phyloP scores from a whole-genome alignment of 1,140 invertebrate genomes.

The Elysia chlorotica region DNA sequence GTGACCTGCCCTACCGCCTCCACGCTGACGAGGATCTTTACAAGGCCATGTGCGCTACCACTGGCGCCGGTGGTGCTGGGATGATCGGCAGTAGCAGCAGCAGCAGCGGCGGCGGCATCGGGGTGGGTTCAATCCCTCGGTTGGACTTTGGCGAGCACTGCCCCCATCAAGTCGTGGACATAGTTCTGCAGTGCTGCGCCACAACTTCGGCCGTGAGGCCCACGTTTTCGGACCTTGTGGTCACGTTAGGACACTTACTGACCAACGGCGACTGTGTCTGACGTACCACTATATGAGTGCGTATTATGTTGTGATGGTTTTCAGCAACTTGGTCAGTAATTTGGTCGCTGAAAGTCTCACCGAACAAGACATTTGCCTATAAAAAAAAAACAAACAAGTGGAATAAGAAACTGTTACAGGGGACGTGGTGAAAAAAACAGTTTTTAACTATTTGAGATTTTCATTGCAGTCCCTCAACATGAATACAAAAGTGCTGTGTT shows the following conservation, averaged over 20 bases:
- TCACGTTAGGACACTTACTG: constrained; percentile 11
- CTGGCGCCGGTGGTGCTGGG: background rate
- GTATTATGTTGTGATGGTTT: background rate
- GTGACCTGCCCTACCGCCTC: constrained; percentile 52
- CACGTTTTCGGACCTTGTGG: constrained; percentile 14
- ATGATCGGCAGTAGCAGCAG: background rate
- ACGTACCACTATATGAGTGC: background rate
- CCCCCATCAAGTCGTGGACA: constrained; percentile 6
- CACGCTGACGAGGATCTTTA: constrained; percentile 66
- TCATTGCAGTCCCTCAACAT: too few species aligned
- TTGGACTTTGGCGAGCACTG: constrained; percentile 21
- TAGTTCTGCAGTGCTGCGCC: constrained; percentile 14
- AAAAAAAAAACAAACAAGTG: background rate
- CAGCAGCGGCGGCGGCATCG: background rate
- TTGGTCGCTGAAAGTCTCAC: too few species aligned
- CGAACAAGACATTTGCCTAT: too few species aligned
- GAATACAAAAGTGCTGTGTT: too few species aligned
- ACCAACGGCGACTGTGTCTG: constrained; percentile 18
- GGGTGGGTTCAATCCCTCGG: background rate
- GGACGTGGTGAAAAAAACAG: background rate
- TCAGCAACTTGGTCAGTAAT: background rate
- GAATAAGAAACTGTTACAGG: background rate
- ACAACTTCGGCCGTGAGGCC: background rate
- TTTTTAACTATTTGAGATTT: background rate
- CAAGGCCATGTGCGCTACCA: constrained; percentile 60